Percentiles rank a stretch among this genome's conserved stretches.
Evolutionary conservation across 2,113 vertebrate species (phyloP).

Genomic region (Varanus komodoensis): DNA sequence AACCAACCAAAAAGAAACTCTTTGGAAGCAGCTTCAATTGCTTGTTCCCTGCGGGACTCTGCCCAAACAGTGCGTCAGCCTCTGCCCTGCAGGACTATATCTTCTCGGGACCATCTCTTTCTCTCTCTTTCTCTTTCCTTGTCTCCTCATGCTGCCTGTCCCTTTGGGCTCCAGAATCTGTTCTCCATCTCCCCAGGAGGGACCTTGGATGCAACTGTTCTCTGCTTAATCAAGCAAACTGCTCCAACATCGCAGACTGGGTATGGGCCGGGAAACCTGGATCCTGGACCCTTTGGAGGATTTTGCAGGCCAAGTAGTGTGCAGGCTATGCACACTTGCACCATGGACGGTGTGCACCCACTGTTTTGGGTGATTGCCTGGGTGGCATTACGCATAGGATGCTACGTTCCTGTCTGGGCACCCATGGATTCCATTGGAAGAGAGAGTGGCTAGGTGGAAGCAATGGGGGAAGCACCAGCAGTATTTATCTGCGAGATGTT

Average conservation of each 20-base stretch:
- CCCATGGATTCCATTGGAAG: background rate
- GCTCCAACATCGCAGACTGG: background rate
- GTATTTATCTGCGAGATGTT: background rate
- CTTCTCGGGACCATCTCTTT: background rate
- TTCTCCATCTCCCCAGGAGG: conserved; percentile 5
- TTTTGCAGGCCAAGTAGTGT: background rate
- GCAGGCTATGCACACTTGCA: background rate
- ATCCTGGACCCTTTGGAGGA: background rate
- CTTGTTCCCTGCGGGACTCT: conserved; percentile 18
- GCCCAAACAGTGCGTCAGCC: conserved; percentile 7
- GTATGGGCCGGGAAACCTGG: background rate
- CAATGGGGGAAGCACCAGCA: background rate
- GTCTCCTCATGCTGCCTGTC: background rate
- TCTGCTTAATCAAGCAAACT: background rate
- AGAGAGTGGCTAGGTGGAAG: background rate
- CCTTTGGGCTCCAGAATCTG: background rate
- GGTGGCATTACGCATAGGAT: background rate
- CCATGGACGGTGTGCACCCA: background rate
- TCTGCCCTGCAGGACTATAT: conserved; percentile 21
- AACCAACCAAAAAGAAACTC: conserved; percentile 31
- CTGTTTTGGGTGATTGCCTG: background rate
- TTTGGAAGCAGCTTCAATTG: conserved; percentile 31
- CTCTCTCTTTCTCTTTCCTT: background rate
- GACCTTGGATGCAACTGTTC: background rate
- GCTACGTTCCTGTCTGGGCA: background rate